These are phyloP conservation scores for Linepithema humile DNA, from an alignment of 1,140 invertebrate species.

Conservation along the genomic window DNA sequence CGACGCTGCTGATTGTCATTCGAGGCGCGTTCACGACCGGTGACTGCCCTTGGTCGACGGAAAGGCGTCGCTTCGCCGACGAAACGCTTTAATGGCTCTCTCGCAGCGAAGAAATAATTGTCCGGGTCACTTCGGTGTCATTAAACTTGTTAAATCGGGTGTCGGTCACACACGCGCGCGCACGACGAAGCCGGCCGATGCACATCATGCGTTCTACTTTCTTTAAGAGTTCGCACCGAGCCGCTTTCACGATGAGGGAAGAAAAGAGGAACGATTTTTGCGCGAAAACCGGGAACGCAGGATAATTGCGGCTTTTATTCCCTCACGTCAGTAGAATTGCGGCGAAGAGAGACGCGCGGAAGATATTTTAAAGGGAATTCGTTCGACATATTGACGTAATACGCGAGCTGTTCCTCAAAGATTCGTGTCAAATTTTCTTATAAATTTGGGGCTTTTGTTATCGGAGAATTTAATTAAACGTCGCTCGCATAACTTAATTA, in stretches of 20 bases:
- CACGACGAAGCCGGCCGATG: not conserved
- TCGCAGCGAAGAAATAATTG: slow-evolving; percentile 65
- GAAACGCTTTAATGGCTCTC: slow-evolving; percentile 58
- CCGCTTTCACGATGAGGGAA: slow-evolving; percentile 14
- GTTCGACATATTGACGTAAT: not conserved
- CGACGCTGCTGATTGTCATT: slow-evolving; percentile 63
- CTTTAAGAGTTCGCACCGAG: not conserved
- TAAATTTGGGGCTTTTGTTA: not conserved
- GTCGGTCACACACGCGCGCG: not conserved
- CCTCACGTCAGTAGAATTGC: slow-evolving; percentile 8
- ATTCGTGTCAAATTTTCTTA: not conserved
- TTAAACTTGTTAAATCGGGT: slow-evolving; percentile 67
- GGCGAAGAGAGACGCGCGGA: not conserved
- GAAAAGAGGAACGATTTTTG: slow-evolving; percentile 24
- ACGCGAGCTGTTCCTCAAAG: not conserved
- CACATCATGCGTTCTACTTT: slow-evolving; percentile 34
- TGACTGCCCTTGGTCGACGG: slow-evolving; percentile 68
- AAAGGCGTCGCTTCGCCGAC: slow-evolving; percentile 63
- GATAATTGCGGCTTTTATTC: slow-evolving; percentile 21
- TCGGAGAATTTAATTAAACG: not conserved
- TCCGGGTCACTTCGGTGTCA: slow-evolving; percentile 58
- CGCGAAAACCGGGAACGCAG: not conserved
- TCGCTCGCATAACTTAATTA: not conserved
- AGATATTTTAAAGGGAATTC: not conserved
- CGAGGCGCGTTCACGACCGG: slow-evolving; percentile 54